A percentile compares a stretch with the other conserved stretches of the same genome.
Conservation (phyloP, 1,140 invertebrate species). For the Zelostemma sp. region DNA sequence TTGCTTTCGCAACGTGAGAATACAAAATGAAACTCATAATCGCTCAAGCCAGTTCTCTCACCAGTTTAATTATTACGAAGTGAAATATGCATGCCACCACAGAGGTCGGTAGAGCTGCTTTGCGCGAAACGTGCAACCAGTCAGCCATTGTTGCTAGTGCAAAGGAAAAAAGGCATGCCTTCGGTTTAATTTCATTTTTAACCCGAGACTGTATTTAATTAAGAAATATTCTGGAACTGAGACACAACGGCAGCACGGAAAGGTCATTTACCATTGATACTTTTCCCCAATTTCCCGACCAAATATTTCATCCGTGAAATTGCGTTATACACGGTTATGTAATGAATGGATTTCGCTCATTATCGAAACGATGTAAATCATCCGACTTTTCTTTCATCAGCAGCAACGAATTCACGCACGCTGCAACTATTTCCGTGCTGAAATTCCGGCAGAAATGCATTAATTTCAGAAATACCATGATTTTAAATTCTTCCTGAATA, state of each 20-base stretch:
- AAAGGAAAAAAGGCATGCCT: slow-evolving; percentile 48
- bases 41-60: slow-evolving; percentile 59
- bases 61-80: slow-evolving; percentile 64
- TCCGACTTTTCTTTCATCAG: neutral
- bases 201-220: slow-evolving; percentile 65
- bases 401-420: too few species aligned
- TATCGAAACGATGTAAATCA: neutral
- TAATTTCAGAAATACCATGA: too few species aligned
- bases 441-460: too few species aligned
- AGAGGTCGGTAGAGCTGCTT: slow-evolving; percentile 46
- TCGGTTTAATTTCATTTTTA: slow-evolving; percentile 68
- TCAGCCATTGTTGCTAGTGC: slow-evolving; percentile 57
- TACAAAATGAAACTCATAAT: slow-evolving; percentile 58
- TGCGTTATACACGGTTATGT: too few species aligned
- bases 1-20: slow-evolving; percentile 35
- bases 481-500: too few species aligned
- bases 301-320: too few species aligned
- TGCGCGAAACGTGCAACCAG: slow-evolving; percentile 56
- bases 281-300: too few species aligned
- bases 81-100: slow-evolving; percentile 61
- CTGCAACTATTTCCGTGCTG: neutral
- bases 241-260: slow-evolving; percentile 27
- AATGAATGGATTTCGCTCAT: neutral
- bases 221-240: slow-evolving; percentile 62
- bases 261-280: slow-evolving; percentile 38